Evolutionary conservation across 2,797 vertebrate genomes (phyloP), one percentile per base, ranked within the genome.

Genomic region (Peromyscus eremicus): DNA sequence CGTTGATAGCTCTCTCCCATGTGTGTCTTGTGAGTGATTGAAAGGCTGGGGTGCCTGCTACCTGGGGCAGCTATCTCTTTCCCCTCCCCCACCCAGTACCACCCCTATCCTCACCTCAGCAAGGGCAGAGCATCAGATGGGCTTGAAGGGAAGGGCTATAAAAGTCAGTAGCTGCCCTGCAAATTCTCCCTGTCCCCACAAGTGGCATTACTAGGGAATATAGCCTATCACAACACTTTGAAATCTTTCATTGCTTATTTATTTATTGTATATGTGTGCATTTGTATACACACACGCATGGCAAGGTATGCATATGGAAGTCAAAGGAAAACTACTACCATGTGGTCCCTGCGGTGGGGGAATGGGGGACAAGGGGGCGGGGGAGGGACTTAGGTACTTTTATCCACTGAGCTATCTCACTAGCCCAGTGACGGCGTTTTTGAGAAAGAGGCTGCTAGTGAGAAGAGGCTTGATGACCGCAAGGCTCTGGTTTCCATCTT

Each of bases 51-150:
- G 32, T 81, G 68, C 23, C 70, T 43, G 62, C 43, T 70, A 14
- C n/a, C 55, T 37, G 29, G 13, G 11, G 46, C 2, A 46, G 12
- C 4, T 13, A 5, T 49, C 14, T 29, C 10, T 52, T 8, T 52
- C n/a, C 14, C 16, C 9, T 4, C 7, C 2, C 7, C 6, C 0
- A 0, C 19, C 57, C 40, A 9, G 17, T 16, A 6, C 2, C 25
- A 21, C 11, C 5, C 2, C 1, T 37, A 1, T 8, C 2, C 7
- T 55, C 0, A 6, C 52, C 52, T 52, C 52, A 52, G 32, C 0
- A 64, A 76, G 66, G 5, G 11, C 34, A 34, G 60, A 52, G 27
- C 4, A 40, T 32, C 27, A 6, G 29, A 14, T 37, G 75, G 49
- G 43, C 43, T 37, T 46, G 40, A 34, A 37, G 4, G 25, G 13